Evolutionary conservation across 2,888 invertebrate genomes (phyloP), one percentile per base, ranked within the genome.

Genomic region (Rhyacophila evoluta): DNA sequence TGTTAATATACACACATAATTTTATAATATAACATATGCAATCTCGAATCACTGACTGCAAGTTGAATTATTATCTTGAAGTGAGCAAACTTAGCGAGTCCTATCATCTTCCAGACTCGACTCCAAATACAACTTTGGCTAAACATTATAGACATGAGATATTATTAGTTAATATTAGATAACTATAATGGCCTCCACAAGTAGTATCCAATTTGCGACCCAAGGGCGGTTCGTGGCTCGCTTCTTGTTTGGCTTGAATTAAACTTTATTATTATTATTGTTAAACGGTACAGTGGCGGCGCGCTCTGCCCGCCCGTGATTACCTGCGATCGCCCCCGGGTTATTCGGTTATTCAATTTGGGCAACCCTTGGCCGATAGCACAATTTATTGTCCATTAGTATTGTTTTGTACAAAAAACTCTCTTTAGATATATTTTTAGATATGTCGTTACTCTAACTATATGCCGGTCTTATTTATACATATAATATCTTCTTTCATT

Each of bases 211-310:
- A 25, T 55, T 55, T 55, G 39, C 55, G 19, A 55, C 55, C 55
- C 55, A 19, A 25, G 12, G 55, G 55, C 19, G 55, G 55, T 55
- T 55, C 55, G 55, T 55, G 55, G 15, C 55, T 19, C 55, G 25
- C 15, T 19, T 10, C 55, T 55, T 55, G 55, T 55, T 55, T 55
- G 55, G 25, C 55, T 55, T 55, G 55, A 55, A 41, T 41, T 41
- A 41, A 55, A 55, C 55, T 55, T 55, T 19, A 55, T 55, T 55
- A 55, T 55, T 55, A 55, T 55, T 55, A 55, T 55, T 25, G 55
- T 25, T 55, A 55, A 55, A 55, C 55, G 19, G 55, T 55, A 55
- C 55, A 55, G 55, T 55, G 55, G 55, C 55, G 55, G 55, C 29
- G 55, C 25, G 15, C 55, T 19, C 10, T 19, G 55, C 19, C 19